Base-by-base conservation (phyloP, 2,113 vertebrate species). In the Pangasianodon hypophthalmus region DNA sequence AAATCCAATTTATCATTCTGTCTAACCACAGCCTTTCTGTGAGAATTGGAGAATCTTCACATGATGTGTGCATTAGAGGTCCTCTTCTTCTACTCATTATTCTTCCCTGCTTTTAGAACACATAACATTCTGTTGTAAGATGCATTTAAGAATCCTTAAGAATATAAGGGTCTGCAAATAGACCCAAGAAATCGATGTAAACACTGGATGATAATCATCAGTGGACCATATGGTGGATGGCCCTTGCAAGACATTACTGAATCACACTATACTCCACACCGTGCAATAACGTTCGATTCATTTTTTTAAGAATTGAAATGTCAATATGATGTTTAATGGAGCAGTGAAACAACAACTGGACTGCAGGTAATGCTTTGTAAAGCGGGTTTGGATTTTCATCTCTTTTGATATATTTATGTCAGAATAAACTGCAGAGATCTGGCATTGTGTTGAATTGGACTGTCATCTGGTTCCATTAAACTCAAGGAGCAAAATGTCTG, bases 281-380 rank as follows among this genome's bases (percentile, higher is more conserved):
- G 88, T 77, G 88, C 46, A 62, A 77, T 92, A 89, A 77, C 91
- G 82, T 90, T 90, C 79, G 91, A 93, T 91, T 92, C 87, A 92
- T 93, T 92, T 91, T 69, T 83, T 77, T 19, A 41, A 86, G 84
- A n/a, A 91, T 91, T 88, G 91, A 88, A 86, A 86, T 56, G 89
- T 93, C 89, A 56, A 93, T 94, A 92, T 83, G 85, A 87, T 88
- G 92, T 89, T 91, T 90, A 91, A 85, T 85, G 82, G 88, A 90
- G 69, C 81, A 11, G 83, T 79, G 69, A 77, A 86, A 84, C 73
- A 91, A 91, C 54, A 92, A 60, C 88, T 90, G 58, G 50, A 58
- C 81, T 90, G 77, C 87, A 92, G 91, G 85, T 89, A 87, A 90
- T 93, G 90, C 54, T 88, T 87, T 87, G 83, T 84, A 85, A 83